Conservation (phyloP, 2,888 invertebrate species). For the Bembecia ichneumoniformis region DNA sequence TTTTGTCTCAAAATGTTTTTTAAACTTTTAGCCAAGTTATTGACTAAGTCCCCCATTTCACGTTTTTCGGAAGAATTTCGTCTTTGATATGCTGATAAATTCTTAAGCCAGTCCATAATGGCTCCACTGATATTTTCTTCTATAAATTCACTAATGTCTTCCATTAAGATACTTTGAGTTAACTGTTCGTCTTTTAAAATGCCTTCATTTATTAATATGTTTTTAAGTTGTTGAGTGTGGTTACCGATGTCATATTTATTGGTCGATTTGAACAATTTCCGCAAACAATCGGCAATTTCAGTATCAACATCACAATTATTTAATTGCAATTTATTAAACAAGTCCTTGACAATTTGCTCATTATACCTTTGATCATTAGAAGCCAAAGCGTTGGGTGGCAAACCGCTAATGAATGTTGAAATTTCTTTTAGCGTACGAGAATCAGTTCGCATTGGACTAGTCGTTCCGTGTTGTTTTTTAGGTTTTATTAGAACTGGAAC, state of each 20-base stretch:
- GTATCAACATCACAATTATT: slow-evolving; percentile 6
- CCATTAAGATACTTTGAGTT: background rate
- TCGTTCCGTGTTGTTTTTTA: background rate
- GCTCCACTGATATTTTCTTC: slow-evolving; percentile 18
- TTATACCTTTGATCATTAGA: background rate
- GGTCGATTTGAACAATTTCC: background rate
- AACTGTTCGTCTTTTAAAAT: background rate
- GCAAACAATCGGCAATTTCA: slow-evolving; percentile 7
- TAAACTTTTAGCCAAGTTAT: slow-evolving; percentile 13
- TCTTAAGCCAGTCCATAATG: slow-evolving; percentile 20
- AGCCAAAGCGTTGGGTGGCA: slow-evolving; percentile 7
- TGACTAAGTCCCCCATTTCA: slow-evolving; percentile 11
- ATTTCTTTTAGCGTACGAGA: slow-evolving; percentile 5
- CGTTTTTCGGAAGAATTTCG: slow-evolving; percentile 10
- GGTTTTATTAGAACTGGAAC: slow-evolving; percentile 12
- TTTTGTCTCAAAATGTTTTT: slow-evolving; percentile 3
- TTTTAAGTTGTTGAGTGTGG: background rate
- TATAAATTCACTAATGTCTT: slow-evolving; percentile 15
- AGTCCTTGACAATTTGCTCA: slow-evolving; percentile 9
- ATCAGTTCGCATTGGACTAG: background rate
- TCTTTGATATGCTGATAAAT: slow-evolving; percentile 13
- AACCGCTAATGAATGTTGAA: slow-evolving; percentile 12
- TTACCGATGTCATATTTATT: background rate
- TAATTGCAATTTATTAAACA: slow-evolving; percentile 12
- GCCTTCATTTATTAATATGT: background rate